Conservation (phyloP, 2,113 vertebrate species). For the Mesembrinibis cayennensis region DNA sequence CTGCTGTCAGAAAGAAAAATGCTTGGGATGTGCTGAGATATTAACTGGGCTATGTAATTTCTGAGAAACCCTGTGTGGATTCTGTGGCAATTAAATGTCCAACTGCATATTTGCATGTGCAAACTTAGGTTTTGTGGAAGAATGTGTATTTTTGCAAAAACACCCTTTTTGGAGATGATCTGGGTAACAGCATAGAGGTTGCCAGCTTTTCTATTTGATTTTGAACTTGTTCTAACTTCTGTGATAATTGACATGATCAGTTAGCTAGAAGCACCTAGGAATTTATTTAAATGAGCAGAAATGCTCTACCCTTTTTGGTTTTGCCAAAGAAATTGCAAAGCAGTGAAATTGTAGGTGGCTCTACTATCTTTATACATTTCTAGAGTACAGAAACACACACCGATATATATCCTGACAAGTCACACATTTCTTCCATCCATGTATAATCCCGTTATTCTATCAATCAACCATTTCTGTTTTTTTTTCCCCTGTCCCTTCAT, state of each 20-base stretch:
- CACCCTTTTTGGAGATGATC: background rate
- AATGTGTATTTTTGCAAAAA: background rate
- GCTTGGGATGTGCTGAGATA: background rate
- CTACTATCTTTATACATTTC: slow-evolving; percentile 39
- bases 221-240: background rate
- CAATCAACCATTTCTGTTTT: slow-evolving; percentile 4
- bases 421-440: slow-evolving; percentile 15
- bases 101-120: background rate
- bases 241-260: background rate
- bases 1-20: background rate
- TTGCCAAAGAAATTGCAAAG: slow-evolving; percentile 3
- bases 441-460: slow-evolving; percentile 25
- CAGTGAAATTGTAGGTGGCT: slow-evolving; percentile 19
- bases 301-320: background rate
- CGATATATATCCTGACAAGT: background rate
- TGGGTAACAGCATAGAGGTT: background rate
- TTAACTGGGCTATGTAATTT: background rate
- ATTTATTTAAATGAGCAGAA: background rate
- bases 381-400: slow-evolving; percentile 22
- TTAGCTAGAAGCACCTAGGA: background rate
- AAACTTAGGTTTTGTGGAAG: background rate
- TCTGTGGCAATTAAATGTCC: background rate
- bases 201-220: background rate
- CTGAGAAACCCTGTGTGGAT: background rate
- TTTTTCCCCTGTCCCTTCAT: background rate